Base-by-base conservation (phyloP, 2,113 vertebrate species). In the Nerophis ophidion region DNA sequence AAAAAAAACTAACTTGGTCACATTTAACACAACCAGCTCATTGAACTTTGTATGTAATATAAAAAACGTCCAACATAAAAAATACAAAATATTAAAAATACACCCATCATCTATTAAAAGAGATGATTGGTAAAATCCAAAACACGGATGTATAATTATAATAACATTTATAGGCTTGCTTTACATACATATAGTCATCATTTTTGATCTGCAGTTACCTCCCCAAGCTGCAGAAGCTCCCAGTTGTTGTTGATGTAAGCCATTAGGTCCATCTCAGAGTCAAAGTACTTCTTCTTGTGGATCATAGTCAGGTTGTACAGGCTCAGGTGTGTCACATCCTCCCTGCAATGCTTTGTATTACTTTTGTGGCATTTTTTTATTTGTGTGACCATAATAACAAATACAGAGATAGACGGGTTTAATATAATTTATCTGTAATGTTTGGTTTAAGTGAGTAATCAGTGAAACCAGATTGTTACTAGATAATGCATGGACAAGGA, bases 251-350 rank as follows among this genome's bases (percentile, higher is more conserved):
- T 98, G 86, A 98, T 96, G 70, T 96, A 99, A 68, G 91, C 86
- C 93, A 99, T 97, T 71, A 99, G 91, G 81, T 97, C 92, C 89
- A 94, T 91, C 86, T 96, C 95, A 0, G 93, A 99, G 87, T 99
- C 96, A 89, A 99, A 99, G 66, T 99, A 99, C 89, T 97, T 99
- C 90, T 98, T 99, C 89, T 98, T 99, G 88, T 98, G 94, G 89
- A 98, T 95, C 84, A 98, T 93, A 89, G 94, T 98, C 89, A 98
- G 86, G 87, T 99, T 98, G 88, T 97, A 99, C 87, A 99, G 91
- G 88, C 95, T 96, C 85, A 99, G 86, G 85, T 99, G 96, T 89
- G 94, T 91, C 84, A 98, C 92, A 82, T 99, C 94, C 89, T 93
- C 94, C 96, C 96, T 99, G 81, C 76, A 73, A 77, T 2, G 49